Percentiles rank a stretch among this genome's conserved stretches.
Evolutionary conservation across 2,888 invertebrate genomes (phyloP).

Genomic region (Andricus quercusramuli): DNA sequence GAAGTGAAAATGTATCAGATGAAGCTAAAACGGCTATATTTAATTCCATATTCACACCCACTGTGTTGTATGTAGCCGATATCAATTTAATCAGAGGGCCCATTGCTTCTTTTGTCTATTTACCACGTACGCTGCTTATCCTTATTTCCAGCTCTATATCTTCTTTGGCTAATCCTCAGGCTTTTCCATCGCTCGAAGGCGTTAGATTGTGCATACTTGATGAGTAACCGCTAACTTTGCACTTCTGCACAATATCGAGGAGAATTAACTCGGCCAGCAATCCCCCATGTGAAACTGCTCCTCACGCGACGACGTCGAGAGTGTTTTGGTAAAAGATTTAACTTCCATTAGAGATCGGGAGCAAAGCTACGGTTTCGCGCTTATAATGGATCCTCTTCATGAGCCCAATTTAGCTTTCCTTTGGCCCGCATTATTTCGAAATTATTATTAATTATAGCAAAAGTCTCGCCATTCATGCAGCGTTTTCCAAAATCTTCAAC

Average conservation of each 20-base stretch:
- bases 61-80: not conserved
- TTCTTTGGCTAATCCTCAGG: conserved; percentile 35
- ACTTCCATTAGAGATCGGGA: conserved; percentile 54
- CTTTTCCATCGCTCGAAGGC: conserved; percentile 43
- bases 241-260: conserved; percentile 56
- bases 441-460: not conserved
- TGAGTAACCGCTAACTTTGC: conserved; percentile 59
- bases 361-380: conserved; percentile 18
- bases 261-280: conserved; percentile 52
- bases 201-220: conserved; percentile 56
- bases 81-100: not conserved
- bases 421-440: not conserved
- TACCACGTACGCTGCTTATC: conserved; percentile 25
- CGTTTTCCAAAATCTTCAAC: too few species aligned
- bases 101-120: not conserved
- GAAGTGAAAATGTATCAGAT: too few species aligned
- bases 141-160: conserved; percentile 17
- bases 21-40: too few species aligned
- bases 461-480: too few species aligned
- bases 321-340: conserved; percentile 56
- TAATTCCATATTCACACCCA: not conserved
- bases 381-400: conserved; percentile 30
- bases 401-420: conserved; percentile 1
- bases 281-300: conserved; percentile 1
- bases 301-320: conserved; percentile 18